Conservation (phyloP, 2,797 vertebrate genomes). For the Sebastes steindachneri region DNA sequence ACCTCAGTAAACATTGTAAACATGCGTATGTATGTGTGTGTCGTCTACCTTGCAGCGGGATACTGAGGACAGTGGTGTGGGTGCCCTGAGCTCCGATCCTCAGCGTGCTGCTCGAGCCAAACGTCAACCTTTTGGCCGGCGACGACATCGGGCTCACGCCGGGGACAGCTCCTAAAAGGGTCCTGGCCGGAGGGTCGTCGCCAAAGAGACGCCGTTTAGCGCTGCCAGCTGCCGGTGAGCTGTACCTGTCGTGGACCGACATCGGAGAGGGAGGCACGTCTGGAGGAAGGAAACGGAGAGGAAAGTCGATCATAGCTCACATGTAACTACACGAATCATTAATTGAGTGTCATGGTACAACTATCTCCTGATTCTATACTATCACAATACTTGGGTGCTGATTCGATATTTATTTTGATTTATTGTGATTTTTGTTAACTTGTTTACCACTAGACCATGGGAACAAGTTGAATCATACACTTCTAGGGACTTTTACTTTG, state of each 20-base stretch:
- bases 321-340: neutral
- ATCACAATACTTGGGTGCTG: too few species aligned
- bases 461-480: too few species aligned
- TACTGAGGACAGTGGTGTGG: conserved; percentile 82
- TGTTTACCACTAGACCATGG: too few species aligned
- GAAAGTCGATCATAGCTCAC: neutral
- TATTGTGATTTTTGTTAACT: too few species aligned
- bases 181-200: conserved; percentile 79
- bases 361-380: too few species aligned
- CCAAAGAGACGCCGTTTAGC: conserved; percentile 95
- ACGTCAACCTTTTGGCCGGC: conserved; percentile 80
- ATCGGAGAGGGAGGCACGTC: conserved; percentile 91
- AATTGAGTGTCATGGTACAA: too few species aligned
- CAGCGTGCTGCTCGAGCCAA: conserved; percentile 79
- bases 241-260: conserved; percentile 93
- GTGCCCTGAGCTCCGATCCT: conserved; percentile 78
- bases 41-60: conserved; percentile 87
- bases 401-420: too few species aligned
- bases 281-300: conserved; percentile 44
- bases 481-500: too few species aligned
- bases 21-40: neutral
- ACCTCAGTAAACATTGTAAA: neutral
- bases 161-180: neutral
- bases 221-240: conserved; percentile 93
- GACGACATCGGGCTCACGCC: conserved; percentile 70